Base-by-base conservation (phyloP, 2,888 invertebrate genomes). In the Frankliniella fusca region DNA sequence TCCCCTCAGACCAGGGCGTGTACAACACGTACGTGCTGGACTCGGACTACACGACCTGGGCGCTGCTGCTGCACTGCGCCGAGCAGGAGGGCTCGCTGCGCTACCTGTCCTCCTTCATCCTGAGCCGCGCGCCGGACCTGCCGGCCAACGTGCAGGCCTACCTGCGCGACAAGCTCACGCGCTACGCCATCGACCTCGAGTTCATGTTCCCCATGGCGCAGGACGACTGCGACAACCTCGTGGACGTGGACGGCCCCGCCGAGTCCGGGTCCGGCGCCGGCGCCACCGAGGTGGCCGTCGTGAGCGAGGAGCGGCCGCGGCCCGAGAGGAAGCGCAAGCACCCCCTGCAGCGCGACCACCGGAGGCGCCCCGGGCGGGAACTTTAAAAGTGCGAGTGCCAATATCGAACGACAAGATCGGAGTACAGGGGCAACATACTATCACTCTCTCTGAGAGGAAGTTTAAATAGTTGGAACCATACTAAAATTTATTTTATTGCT, bases 1-100 rank as follows among this genome's bases (percentile, higher is more conserved):
- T n/a, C n/a, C n/a, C n/a, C n/a, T n/a, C 83, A 86, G 86, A 86
- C 88, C 95, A 95, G 88, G 96, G 95, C 18, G 91, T 95, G 84
- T 96, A 96, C 89, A 96, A 96, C 86, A 96, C 96, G 0, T 96
- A 94, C 87, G 93, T 96, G 0, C 87, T 96, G 85, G 96, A 96
- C 86, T 94, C 95, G 0, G 95, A 96, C 87, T 95, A 95, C 87
- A 91, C 91, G 83, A 93, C 93, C 1, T 96, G 95, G 95, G 92
- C 94, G 0, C 88, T 96, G 80, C 89, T 96, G 49, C 91, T 96
- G 86, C 96, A 96, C 86, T 96, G 96, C 85, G 96, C 96, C 0
- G 96, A 95, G 86, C 95, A 96, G 88, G 91, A 91, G 81, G 93
- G 93, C 85, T 94, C 93, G 80, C 92, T 94, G 0, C 90, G 95